phyloP scores from a whole-genome alignment of 2,797 vertebrate genomes.

The Forpus xanthops region DNA sequence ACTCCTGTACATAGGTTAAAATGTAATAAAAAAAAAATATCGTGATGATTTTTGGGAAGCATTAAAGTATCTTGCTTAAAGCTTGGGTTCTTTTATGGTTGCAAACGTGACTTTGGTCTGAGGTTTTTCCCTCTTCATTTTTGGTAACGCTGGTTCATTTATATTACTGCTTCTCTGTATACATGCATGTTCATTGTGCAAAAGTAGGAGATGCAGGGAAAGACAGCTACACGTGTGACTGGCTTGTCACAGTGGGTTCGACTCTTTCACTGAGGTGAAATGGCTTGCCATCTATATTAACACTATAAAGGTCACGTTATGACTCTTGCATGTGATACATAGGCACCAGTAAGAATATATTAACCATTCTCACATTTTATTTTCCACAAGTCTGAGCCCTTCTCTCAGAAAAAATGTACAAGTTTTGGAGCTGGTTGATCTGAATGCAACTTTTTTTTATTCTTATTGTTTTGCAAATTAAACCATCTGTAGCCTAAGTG shows the following conservation, averaged over 20 bases:
- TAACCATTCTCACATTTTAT: constrained; percentile 48
- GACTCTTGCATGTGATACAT: constrained; percentile 47
- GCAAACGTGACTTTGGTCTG: constrained; percentile 42
- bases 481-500: constrained; percentile 73
- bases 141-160: constrained; percentile 17
- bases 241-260: neutral
- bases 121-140: constrained; percentile 9
- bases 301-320: neutral
- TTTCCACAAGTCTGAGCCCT: constrained; percentile 47
- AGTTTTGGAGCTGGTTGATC: constrained; percentile 50
- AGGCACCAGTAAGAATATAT: constrained; percentile 60
- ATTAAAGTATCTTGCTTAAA: constrained; percentile 66
- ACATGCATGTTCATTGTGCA: constrained; percentile 6
- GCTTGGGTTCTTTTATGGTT: constrained; percentile 31
- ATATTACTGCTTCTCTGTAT: constrained; percentile 44
- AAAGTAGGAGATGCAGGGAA: constrained; percentile 36
- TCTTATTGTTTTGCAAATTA: constrained; percentile 68
- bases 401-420: neutral
- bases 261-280: neutral
- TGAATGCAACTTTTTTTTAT: constrained; percentile 48
- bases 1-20: constrained; percentile 70
- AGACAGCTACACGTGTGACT: neutral
- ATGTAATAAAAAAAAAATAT: constrained; percentile 60
- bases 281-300: neutral
- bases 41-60: constrained; percentile 65